A percentile compares a stretch with the other conserved stretches of the same genome.
These are phyloP conservation scores for Pelodiscus sinensis DNA, from an alignment of 2,113 vertebrate genomes.

Conservation along the genomic window DNA sequence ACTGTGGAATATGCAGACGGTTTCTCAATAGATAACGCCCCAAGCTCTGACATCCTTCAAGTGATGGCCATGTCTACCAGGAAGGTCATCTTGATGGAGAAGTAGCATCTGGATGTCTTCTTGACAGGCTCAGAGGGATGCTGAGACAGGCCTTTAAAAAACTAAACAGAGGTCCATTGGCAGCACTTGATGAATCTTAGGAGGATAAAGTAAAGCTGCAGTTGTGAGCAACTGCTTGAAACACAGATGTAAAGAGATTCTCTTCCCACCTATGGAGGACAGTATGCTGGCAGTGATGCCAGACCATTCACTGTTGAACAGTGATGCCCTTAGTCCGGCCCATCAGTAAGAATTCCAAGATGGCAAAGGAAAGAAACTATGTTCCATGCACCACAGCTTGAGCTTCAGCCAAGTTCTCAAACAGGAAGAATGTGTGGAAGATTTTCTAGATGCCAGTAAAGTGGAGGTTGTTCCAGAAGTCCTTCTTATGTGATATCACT, in stretches of 20 bases:
- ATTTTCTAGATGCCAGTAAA: background rate
- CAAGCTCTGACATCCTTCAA: background rate
- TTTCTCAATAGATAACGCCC: background rate
- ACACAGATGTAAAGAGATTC: background rate
- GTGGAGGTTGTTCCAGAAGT: background rate
- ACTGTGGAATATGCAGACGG: background rate
- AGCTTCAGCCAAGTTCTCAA: background rate
- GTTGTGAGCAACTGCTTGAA: background rate
- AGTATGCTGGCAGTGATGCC: background rate
- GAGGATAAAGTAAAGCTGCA: background rate
- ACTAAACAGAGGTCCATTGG: background rate
- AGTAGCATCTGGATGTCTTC: background rate
- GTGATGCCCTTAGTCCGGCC: background rate
- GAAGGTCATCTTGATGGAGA: background rate
- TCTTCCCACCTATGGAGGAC: background rate
- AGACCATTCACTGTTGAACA: background rate
- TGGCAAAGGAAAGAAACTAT: background rate
- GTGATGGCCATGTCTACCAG: background rate
- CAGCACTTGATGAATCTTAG: background rate
- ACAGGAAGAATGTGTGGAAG: background rate
- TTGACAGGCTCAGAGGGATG: background rate
- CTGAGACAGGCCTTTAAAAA: background rate
- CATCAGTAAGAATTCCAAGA: background rate
- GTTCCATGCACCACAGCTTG: background rate
- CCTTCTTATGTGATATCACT: background rate